phyloP scores from a whole-genome alignment of 2,113 vertebrate species.

The Sterrhoptilus dennistouni region DNA sequence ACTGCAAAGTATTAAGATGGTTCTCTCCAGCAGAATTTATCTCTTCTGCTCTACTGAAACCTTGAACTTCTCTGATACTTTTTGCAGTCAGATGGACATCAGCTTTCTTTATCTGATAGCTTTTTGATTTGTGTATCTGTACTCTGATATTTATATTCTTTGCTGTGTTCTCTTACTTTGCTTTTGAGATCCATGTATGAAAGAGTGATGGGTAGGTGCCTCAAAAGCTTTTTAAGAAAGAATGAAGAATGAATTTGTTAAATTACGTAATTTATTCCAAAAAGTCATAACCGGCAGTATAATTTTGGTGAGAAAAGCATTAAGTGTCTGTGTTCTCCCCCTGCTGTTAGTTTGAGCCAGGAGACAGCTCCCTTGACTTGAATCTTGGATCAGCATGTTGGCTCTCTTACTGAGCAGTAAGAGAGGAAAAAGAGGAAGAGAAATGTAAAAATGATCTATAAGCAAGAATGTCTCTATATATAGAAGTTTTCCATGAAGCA shows the following conservation, averaged over 20 bases:
- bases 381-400: slow-evolving; percentile 53
- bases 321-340: background rate
- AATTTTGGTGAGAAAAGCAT: slow-evolving; percentile 3
- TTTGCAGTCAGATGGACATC: background rate
- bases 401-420: slow-evolving; percentile 36
- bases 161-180: background rate
- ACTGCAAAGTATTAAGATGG: background rate
- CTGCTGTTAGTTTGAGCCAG: slow-evolving; percentile 28
- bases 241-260: background rate
- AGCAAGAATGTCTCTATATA: slow-evolving; percentile 41
- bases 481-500: slow-evolving; percentile 38
- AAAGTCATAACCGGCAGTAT: background rate
- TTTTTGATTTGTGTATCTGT: background rate
- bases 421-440: slow-evolving; percentile 46
- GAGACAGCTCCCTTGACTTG: slow-evolving; percentile 48
- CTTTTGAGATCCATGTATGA: background rate
- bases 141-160: background rate
- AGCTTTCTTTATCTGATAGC: background rate
- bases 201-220: background rate
- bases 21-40: background rate
- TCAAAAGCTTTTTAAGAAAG: background rate
- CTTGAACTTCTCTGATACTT: background rate
- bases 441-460: slow-evolving; percentile 53
- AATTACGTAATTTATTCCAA: background rate
- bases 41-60: background rate